These are phyloP conservation scores for Goniozus legneri DNA, from an alignment of 1,140 invertebrate genomes.

Conservation along the genomic window DNA sequence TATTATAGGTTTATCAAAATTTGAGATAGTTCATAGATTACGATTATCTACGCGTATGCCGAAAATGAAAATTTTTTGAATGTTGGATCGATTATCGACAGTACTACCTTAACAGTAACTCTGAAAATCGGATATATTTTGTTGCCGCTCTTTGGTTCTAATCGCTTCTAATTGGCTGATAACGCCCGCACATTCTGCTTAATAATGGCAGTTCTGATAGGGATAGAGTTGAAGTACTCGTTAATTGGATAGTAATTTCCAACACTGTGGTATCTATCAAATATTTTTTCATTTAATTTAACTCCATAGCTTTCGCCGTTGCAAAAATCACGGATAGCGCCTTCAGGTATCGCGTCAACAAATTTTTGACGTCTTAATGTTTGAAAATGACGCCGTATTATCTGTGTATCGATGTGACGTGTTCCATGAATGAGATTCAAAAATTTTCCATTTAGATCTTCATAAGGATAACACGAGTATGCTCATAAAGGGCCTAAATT, in stretches of 20 bases:
- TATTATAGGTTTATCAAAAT: background rate
- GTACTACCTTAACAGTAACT: background rate
- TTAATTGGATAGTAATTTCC: too few relatives aligned
- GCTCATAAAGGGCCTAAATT: conserved; percentile 18
- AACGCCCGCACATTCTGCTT: too few relatives aligned
- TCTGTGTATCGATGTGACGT: conserved; percentile 25
- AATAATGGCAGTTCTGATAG: too few relatives aligned
- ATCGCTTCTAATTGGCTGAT: too few relatives aligned
- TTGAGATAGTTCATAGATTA: background rate
- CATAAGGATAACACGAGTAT: conserved; percentile 18
- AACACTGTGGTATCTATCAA: conserved; percentile 22
- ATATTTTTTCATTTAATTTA: conserved; percentile 14
- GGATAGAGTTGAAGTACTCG: too few relatives aligned
- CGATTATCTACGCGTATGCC: background rate
- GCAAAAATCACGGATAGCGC: too few relatives aligned
- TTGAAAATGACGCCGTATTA: conserved; percentile 14
- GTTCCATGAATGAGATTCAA: conserved; percentile 24
- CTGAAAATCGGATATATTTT: too few relatives aligned
- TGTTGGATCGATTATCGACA: background rate
- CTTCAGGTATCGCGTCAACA: too few relatives aligned
- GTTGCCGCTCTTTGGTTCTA: too few relatives aligned
- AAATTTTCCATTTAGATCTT: conserved; percentile 26
- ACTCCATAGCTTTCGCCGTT: too few relatives aligned
- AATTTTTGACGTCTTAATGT: conserved; percentile 17
- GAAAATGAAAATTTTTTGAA: background rate